Percentiles rank a stretch among this genome's conserved stretches.
phyloP scores from a whole-genome alignment of 2,888 invertebrate species.

The Nymphalis c-album region DNA sequence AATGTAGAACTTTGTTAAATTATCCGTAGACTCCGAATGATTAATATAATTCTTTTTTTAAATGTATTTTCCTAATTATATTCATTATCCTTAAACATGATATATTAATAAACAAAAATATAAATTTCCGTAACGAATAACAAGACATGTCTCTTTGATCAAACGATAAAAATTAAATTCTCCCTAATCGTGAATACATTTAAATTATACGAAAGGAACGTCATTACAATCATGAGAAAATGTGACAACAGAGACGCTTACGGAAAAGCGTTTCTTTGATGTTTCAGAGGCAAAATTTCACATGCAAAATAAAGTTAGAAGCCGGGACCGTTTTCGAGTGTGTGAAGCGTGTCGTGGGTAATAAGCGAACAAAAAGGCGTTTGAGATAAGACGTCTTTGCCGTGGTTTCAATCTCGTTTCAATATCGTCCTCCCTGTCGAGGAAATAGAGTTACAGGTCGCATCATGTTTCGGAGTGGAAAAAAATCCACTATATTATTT shows the following conservation, averaged over 20 bases:
- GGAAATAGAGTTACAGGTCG: conserved; percentile 15
- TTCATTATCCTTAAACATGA: too few relatives aligned
- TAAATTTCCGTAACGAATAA: too few relatives aligned
- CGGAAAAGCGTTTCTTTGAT: neutral
- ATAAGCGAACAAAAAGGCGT: conserved; percentile 24
- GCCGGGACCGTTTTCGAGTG: conserved; percentile 19
- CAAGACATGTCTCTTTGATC: too few relatives aligned
- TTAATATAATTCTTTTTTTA: too few relatives aligned
- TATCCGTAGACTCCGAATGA: too few relatives aligned
- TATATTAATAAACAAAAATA: too few relatives aligned
- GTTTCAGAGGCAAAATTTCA: conserved; percentile 24
- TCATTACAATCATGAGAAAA: neutral
- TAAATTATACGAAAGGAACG: neutral
- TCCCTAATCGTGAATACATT: neutral
- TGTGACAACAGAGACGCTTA: neutral
- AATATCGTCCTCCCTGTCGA: conserved; percentile 5
- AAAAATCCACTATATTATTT: neutral
- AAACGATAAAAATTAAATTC: too few relatives aligned
- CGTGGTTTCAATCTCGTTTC: conserved; percentile 11
- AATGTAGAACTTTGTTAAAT: too few relatives aligned
- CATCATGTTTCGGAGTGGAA: neutral
- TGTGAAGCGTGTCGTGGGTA: conserved; percentile 24
- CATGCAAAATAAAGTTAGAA: conserved; percentile 26
- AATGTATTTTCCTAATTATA: too few relatives aligned
- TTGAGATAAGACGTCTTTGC: conserved; percentile 14